Base-by-base conservation (phyloP, 92 coral and sea anemone genomes). In the Epizoanthus scotinus region DNA sequence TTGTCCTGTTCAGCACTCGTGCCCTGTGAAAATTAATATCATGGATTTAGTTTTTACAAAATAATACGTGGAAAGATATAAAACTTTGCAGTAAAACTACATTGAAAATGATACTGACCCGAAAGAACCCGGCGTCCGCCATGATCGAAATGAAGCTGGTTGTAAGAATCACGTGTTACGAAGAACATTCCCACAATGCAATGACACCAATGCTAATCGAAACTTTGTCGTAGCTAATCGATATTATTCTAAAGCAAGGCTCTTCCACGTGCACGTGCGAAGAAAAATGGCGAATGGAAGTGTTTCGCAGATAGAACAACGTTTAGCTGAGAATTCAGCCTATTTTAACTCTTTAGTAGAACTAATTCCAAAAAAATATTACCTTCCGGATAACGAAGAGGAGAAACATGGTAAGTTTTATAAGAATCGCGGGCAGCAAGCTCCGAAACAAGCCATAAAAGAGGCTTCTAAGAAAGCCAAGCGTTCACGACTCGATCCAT, bases 121-220 rank as follows among this genome's bases (percentile, higher is more conserved):
- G 77, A 87, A 95, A 95, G 78, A 95, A 95, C 13, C 99, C 99
- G 44, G 99, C 99, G 70, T 95, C 99, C 99, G 97, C 97, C 97
- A 92, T 92, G 84, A 71, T 84, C 73, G 85, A 66, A 71, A 57
- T 34, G 69, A 78, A 67, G 38, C 52, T 27, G 57, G 5, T 49
- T 52, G 1, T 54, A 25, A 21, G 27, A 67, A 82, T 88, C 91
- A 88, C 85, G 88, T 88, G 88, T 68, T 79, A 28, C 49, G 26
- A 75, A 27, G 52, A 68, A 66, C 25, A 65, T 58, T 78, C 91
- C 91, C 91, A 87, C 42, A 67, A 84, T 65, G 60, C 91, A 69
- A 19, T 9, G 78, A 0, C 17, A 3, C 24, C 56, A 10, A 6
- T 26, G 19, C 44, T 72, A 86, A 70, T 86, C 90, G 85, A 91